Conservation (phyloP, 2,113 vertebrate species). For the Grantiella picta region DNA sequence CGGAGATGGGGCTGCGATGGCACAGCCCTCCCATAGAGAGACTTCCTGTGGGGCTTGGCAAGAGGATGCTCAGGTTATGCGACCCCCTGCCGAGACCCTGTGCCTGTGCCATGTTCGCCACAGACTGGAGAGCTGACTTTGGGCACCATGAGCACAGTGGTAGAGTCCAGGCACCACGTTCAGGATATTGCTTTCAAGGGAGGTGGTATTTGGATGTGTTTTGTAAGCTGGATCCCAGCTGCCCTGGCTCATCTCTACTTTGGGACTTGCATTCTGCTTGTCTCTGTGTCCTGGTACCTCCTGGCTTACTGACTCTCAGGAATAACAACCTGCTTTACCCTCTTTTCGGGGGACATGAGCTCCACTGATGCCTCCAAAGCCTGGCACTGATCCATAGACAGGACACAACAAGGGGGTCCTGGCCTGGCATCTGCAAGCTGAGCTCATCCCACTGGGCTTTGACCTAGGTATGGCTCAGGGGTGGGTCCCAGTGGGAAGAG, state of each 20-base stretch:
- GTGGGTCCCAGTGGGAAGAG: rapidly evolving
- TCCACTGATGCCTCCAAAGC: not conserved
- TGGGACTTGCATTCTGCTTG: not conserved
- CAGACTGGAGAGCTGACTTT: not conserved
- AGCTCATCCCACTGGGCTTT: not conserved
- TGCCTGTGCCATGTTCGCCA: rapidly evolving
- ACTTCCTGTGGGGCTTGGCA: not conserved
- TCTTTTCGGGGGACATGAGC: not conserved
- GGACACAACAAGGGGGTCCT: not conserved
- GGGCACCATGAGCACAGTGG: rapidly evolving
- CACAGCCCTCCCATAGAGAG: rapidly evolving
- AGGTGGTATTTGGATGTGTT: not conserved
- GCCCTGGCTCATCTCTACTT: not conserved
- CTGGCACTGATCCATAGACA: not conserved
- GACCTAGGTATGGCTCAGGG: not conserved
- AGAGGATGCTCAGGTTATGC: rapidly evolving
- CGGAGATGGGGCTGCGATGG: not conserved
- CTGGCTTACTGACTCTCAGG: not conserved
- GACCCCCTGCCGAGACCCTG: rapidly evolving
- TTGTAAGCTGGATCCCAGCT: not conserved
- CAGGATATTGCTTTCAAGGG: not conserved
- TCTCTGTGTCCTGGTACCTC: not conserved
- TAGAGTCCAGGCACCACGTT: rapidly evolving
- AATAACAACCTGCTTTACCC: rapidly evolving
- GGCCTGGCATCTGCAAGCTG: not conserved